Conservation (phyloP, 1,140 invertebrate genomes). For the Bursaphelenchus mucronatus region DNA sequence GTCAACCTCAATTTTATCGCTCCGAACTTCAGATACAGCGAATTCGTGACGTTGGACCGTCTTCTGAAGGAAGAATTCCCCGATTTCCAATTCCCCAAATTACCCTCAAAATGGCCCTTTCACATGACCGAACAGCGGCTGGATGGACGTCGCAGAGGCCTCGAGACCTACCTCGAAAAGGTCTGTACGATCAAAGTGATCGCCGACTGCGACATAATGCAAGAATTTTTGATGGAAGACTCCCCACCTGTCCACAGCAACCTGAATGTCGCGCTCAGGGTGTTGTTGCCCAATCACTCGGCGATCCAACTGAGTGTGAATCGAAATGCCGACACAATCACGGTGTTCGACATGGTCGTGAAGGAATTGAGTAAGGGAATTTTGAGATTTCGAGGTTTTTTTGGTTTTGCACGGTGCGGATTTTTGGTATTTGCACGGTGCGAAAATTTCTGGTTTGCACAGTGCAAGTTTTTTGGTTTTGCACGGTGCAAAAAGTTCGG, state of each 20-base stretch:
- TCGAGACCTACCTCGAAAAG: slow-evolving; percentile 96
- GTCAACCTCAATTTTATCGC: too few species aligned
- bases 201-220: slow-evolving; percentile 91
- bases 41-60: slow-evolving; percentile 84
- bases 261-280: slow-evolving; percentile 82
- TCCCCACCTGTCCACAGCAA: slow-evolving; percentile 32
- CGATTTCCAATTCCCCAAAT: slow-evolving; percentile 93
- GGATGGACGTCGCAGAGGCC: slow-evolving; percentile 80
- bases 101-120: slow-evolving; percentile 98
- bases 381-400: neutral
- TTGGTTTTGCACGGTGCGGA: too few species aligned
- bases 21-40: slow-evolving; percentile 64
- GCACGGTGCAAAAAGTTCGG: too few species aligned
- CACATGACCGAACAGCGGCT: slow-evolving; percentile 90
- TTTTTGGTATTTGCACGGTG: too few species aligned
- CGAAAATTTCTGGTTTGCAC: too few species aligned
- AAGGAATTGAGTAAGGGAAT: slow-evolving; percentile 65
- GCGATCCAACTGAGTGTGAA: slow-evolving; percentile 85
- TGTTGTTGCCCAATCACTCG: slow-evolving; percentile 75
- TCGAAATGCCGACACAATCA: slow-evolving; percentile 80
- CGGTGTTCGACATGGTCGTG: slow-evolving; percentile 72
- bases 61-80: slow-evolving; percentile 90
- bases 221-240: slow-evolving; percentile 64
- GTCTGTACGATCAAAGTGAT: slow-evolving; percentile 95
- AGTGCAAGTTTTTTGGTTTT: too few species aligned